Conservation (phyloP, 2,888 invertebrate genomes). For the Leucophora obtusa region DNA sequence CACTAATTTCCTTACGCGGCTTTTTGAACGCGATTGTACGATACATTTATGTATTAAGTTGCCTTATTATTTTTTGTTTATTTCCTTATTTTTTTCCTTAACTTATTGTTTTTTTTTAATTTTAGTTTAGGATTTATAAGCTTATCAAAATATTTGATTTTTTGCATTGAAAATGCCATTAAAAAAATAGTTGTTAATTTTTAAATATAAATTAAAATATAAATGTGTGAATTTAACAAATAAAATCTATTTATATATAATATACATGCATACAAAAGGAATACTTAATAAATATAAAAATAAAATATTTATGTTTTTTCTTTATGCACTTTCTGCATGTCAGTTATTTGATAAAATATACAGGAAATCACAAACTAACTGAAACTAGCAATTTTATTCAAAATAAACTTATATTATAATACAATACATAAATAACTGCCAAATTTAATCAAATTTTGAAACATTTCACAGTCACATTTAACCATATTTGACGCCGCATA, state of each 20-base stretch:
- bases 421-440: too few species aligned
- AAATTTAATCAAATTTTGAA: too few species aligned
- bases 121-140: conserved; percentile 40
- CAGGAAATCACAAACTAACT: too few species aligned
- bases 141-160: conserved; percentile 43
- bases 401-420: too few species aligned
- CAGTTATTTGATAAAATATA: too few species aligned
- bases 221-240: conserved; percentile 23
- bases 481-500: too few species aligned
- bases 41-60: too few species aligned
- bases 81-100: conserved; percentile 1
- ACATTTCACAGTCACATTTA: too few species aligned
- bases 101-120: conserved; percentile 24
- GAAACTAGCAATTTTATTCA: too few species aligned
- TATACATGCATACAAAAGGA: conserved; percentile 25
- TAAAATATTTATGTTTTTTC: not conserved
- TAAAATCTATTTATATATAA: conserved; percentile 47
- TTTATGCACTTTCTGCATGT: too few species aligned
- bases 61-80: conserved; percentile 4
- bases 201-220: conserved; percentile 20
- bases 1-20: too few species aligned
- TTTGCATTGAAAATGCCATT: conserved; percentile 75
- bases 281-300: conserved; percentile 45
- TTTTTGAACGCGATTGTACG: too few species aligned
- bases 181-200: conserved; percentile 15